Conservation (phyloP, 2,113 vertebrate species). For the Falco punctatus region DNA sequence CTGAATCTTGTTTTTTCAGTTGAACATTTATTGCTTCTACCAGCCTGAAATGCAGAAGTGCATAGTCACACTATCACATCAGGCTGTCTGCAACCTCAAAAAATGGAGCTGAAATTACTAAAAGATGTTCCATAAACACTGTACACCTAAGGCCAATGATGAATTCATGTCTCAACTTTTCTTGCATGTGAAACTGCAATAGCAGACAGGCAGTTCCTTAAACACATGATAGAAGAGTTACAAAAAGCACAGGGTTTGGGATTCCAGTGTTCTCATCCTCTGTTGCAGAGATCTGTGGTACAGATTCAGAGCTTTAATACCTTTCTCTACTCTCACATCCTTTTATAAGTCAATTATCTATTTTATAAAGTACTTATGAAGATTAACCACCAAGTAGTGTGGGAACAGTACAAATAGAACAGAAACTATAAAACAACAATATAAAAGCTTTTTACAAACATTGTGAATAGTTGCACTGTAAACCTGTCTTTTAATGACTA, state of each 20-base stretch:
- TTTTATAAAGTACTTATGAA: background rate
- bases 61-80: background rate
- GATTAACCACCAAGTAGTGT: background rate
- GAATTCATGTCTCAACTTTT: background rate
- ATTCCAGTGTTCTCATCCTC: background rate
- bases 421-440: background rate
- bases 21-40: background rate
- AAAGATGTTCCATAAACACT: background rate
- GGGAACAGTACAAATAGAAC: background rate
- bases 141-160: background rate
- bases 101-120: background rate
- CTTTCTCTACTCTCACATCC: background rate
- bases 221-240: fast-evolving
- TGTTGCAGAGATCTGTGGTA: background rate
- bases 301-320: background rate
- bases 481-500: background rate
- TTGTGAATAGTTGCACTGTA: background rate
- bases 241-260: background rate
- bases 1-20: background rate
- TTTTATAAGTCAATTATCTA: background rate
- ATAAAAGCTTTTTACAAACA: background rate
- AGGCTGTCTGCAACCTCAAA: background rate
- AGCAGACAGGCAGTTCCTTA: background rate
- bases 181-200: background rate
- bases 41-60: background rate